These are phyloP conservation scores for Gnathochromis pfefferi DNA, from an alignment of 2,113 vertebrate genomes.

Conservation along the genomic window DNA sequence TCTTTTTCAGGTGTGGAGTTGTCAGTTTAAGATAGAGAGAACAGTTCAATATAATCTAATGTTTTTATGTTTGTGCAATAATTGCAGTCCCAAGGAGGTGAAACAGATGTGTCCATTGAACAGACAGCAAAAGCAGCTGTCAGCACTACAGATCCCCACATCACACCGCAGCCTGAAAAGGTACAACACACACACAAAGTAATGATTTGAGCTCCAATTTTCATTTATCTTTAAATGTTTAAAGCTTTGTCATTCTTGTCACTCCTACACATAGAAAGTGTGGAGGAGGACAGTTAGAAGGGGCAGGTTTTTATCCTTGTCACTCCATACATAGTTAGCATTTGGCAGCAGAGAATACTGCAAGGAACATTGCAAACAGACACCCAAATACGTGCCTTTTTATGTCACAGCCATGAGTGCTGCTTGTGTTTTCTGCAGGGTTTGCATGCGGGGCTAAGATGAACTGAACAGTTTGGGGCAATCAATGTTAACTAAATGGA, in stretches of 20 bases:
- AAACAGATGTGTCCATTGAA: constrained; percentile 37
- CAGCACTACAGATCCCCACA: not conserved
- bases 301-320: not conserved
- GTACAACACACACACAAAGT: constrained; percentile 3
- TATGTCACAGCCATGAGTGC: not conserved
- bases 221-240: not conserved
- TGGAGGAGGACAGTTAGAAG: not conserved
- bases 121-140: not conserved
- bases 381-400: not conserved
- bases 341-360: not conserved
- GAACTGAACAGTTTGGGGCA: not conserved
- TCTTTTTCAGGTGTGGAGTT: not conserved
- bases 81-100: constrained; percentile 49
- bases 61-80: not conserved
- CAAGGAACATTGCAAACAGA: not conserved
- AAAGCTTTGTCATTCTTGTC: not conserved
- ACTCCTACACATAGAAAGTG: not conserved
- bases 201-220: not conserved
- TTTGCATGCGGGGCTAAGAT: not conserved
- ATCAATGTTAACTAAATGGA: not conserved
- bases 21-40: not conserved
- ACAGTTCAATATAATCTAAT: not conserved
- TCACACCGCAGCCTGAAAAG: constrained; percentile 53
- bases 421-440: not conserved
- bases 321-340: not conserved